Evolutionary conservation across 2,113 vertebrate genomes (phyloP), one percentile per base, ranked within the genome.

Genomic region (Quiscalus mexicanus): DNA sequence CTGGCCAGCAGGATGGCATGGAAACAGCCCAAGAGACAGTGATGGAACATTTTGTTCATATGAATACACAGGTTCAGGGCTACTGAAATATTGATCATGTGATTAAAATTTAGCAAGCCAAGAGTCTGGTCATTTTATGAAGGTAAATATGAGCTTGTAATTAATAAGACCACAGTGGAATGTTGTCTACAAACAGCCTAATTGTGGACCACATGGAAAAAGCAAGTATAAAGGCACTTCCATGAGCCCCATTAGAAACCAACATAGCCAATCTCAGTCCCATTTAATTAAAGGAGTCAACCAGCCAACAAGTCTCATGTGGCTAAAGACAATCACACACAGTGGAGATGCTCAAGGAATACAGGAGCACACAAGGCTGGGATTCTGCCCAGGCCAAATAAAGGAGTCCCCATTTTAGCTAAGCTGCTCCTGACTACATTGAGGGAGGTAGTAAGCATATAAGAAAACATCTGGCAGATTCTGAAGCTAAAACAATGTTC

Each of bases 401-500:
- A 75, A 80, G 68, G 45, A 91, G 59, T 12, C 64, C 90, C 22
- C 6, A 17, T 79, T 95, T 91, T n/a, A 91, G 73, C 60, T 95
- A 78, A 90, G 59, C 71, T 90, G 67, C 65, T 90, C 88, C 45
- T 90, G 88, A 85, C 89, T 87, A 75, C 35, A 18, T 88, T 96
- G 12, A 37, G 81, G 71, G 69, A 85, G 78, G 82, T 91, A 80
- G 84, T 80, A 95, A 96, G 82, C 93, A 65, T 65, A 85, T 64
- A 45, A 92, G 60, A 92, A 97, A 97, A 92, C 86, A 97, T 78
- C 83, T 96, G 95, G 90, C 81, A 97, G 93, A 96, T 92, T 64
- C 78, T 91, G 94, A 97, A 95, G 91, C 92, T 94, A 96, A 98
- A 96, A 87, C 50, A 12, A 85, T 95, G 90, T 96, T 97, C 76